A percentile compares a stretch with the other conserved stretches of the same genome.
phyloP scores from a whole-genome alignment of 2,888 invertebrate genomes.

The Coelopa pilipes region DNA sequence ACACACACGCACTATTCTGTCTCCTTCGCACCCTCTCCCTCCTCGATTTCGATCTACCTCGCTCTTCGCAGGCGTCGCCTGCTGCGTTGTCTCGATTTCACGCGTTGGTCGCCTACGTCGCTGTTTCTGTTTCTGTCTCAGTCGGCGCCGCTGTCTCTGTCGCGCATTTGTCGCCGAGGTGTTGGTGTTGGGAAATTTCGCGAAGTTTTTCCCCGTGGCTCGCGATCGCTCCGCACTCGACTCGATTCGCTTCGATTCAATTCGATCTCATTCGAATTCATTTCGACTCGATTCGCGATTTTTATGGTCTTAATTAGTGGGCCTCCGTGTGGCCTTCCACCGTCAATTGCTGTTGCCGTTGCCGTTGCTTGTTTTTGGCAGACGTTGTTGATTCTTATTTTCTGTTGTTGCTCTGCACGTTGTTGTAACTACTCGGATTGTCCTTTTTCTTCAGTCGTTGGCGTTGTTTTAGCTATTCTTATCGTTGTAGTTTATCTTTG shows the following conservation, averaged over 20 bases:
- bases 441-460: too few species aligned
- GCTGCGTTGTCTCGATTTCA: background rate
- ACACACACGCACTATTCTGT: too few species aligned
- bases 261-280: background rate
- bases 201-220: slow-evolving; percentile 8
- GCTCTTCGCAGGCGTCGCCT: background rate
- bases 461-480: too few species aligned
- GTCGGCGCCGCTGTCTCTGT: background rate
- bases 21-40: background rate
- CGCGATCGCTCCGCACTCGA: slow-evolving; percentile 16
- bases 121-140: background rate
- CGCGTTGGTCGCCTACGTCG: background rate
- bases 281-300: slow-evolving; percentile 29
- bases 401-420: too few species aligned
- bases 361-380: too few species aligned
- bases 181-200: slow-evolving; percentile 29
- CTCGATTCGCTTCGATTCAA: slow-evolving; percentile 6
- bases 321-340: background rate
- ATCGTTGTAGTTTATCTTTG: too few species aligned
- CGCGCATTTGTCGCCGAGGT: slow-evolving; percentile 27
- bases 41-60: too few species aligned
- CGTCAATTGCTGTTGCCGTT: background rate
- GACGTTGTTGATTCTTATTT: too few species aligned
- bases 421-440: too few species aligned
- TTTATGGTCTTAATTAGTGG: slow-evolving; percentile 33